Evolutionary conservation across 2,113 vertebrate species (phyloP).

Genomic region (Anser cygnoides): DNA sequence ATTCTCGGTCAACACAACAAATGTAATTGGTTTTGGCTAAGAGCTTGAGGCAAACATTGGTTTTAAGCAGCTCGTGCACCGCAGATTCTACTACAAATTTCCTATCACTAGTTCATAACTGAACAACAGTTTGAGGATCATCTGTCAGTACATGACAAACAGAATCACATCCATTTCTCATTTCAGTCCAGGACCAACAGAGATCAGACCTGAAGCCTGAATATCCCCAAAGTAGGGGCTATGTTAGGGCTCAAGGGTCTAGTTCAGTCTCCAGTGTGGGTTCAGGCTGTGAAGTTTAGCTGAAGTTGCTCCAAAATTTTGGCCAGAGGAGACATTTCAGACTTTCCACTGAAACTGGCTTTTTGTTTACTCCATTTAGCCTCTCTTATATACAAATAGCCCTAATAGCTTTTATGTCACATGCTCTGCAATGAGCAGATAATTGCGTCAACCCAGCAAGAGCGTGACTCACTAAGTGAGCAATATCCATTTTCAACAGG

Average conservation of each 20-base stretch:
- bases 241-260: background rate
- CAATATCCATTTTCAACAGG: slow-evolving; percentile 54
- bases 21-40: background rate
- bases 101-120: background rate
- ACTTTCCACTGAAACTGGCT: background rate
- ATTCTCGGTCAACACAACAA: background rate
- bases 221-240: background rate
- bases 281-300: background rate
- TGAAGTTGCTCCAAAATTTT: background rate
- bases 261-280: background rate
- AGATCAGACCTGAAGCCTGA: background rate
- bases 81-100: background rate
- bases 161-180: background rate
- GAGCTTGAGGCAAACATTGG: background rate
- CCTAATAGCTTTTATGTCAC: background rate
- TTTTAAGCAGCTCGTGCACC: background rate
- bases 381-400: background rate
- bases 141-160: background rate
- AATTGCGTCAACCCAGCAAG: slow-evolving; percentile 13
- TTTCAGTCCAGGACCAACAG: background rate
- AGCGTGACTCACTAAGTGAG: slow-evolving; percentile 47
- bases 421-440: background rate
- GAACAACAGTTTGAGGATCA: background rate
- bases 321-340: background rate
- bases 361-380: slow-evolving; percentile 37